Evolutionary conservation across 2,113 vertebrate genomes (phyloP), one percentile per base, ranked within the genome.

Genomic region (Bombycilla garrulus): DNA sequence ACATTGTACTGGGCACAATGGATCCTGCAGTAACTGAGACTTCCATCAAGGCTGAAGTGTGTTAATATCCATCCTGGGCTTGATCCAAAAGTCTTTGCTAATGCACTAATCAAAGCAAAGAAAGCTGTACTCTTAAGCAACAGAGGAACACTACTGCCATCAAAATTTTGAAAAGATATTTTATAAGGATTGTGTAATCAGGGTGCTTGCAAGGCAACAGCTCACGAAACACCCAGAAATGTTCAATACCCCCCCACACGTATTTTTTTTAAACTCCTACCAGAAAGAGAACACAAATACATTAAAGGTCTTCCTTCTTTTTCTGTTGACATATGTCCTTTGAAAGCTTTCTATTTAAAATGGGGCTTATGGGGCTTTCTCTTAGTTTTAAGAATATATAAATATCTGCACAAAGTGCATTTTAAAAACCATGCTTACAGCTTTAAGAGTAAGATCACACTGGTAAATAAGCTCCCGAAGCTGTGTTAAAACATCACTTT

Each of bases 361-460:
- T 31, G 14, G 21, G 17, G 51, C 8, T 56, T 47, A 33, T 44
- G 10, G 10, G 25, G 11, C 47, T 57, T 70, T 62, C 51, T 70
- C 26, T 74, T 60, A 35, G 11, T 47, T 33, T 74, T 76, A 83
- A 61, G 5, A 81, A 21, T 12, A 47, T 13, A 48, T n/a, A 31
- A 11, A 1, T 47, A 70, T 20, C 45, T 45, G 15, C 42, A 15
- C 10, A 67, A 72, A 57, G 82, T 1, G 1, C 21, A 82, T 60
- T 85, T 72, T 61, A 12, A 90, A 90, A 79, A 58, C 60, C 35
- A 88, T 65, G 90, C 99, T 98, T 97, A 99, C 99, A 73, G 99
- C 99, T 95, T 99, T 99, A 81, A 99, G 98, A 60, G 99, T 99
- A 87, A 99, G 98, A 97, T 99, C 99, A 80, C 99, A 99, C 95